Conservation (phyloP, 2,797 vertebrate species). For the Sebastolobus altivelis region DNA sequence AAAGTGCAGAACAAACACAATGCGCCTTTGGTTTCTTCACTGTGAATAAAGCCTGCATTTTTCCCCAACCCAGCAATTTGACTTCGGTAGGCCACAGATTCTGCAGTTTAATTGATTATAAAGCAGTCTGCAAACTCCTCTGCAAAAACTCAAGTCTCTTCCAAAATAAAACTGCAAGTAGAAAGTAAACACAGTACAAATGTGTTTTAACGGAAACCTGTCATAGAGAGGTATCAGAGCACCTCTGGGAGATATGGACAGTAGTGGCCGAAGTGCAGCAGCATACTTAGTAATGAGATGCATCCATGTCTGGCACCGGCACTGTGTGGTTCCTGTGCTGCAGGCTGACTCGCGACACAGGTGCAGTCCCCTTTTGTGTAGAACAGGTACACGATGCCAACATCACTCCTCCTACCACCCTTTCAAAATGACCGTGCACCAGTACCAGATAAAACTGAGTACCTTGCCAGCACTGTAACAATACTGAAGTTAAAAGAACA, state of each 20-base stretch:
- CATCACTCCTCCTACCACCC: background rate
- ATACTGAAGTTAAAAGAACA: conserved; percentile 42
- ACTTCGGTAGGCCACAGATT: conserved; percentile 27
- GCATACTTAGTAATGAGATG: background rate
- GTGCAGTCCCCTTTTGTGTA: background rate
- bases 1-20: conserved; percentile 30
- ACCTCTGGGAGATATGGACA: conserved; percentile 19
- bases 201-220: background rate
- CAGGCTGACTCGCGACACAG: conserved; percentile 26
- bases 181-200: conserved; percentile 14
- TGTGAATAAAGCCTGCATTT: conserved; percentile 23
- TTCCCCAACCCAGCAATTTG: conserved; percentile 29
- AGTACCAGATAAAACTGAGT: conserved; percentile 15
- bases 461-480: conserved; percentile 24
- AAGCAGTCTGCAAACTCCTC: conserved; percentile 19
- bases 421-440: conserved; percentile 18
- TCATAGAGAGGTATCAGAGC: background rate
- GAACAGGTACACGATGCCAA: conserved; percentile 2
- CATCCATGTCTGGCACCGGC: conserved; percentile 9
- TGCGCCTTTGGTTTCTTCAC: conserved; percentile 8
- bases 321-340: conserved; percentile 10
- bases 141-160: conserved; percentile 2
- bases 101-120: conserved; percentile 39
- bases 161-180: background rate
- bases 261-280: background rate